Evolutionary conservation across 2,113 vertebrate species (phyloP), one percentile per base, ranked within the genome.

Genomic region (Cyprinodon brontotheroides): DNA sequence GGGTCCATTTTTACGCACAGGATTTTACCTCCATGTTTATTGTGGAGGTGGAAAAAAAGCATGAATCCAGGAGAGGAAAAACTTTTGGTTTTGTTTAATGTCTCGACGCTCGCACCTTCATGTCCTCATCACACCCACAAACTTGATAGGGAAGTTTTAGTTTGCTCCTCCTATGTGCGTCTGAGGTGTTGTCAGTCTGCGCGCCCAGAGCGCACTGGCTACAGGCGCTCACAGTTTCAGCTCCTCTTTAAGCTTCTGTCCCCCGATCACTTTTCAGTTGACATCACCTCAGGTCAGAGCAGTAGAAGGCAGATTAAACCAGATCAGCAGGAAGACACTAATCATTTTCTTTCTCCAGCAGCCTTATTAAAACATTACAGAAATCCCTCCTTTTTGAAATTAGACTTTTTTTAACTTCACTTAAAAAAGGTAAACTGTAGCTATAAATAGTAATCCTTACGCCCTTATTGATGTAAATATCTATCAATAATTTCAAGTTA

Each of bases 111-210:
- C 38, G 74, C 39, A 70, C 66, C 70, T 50, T 78, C 72, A 70
- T 65, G 65, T 60, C 71, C 78, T 29, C 74, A 61, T 74, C 64
- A 78, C 71, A 50, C 57, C 64, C 73, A 10, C 14, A 47, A 57
- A 80, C 65, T 7, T 88, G 90, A 85, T 81, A 79, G 75, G 69
- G 60, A 74, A 77, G 85, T 89, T 74, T 79, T 22, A n/a, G 43
- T 48, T 70, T 36, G 13, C 91, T 90, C 91, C 91, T 92, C 91
- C 91, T 90, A 80, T 70, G 59, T 43, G 0, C 63, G 14, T 38
- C 15, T 13, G 76, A 60, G 40, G 2, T 48, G 14, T 5, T 62
- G 50, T 53, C 17, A 63, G 8, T 7, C 6, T 45, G 36, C 1
- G 13, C 39, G 37, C 45, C 12, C 10, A 22, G 43, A 63, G 17